phyloP scores from a whole-genome alignment of 2,888 invertebrate genomes.

The Thysanoteuthis rhombus region DNA sequence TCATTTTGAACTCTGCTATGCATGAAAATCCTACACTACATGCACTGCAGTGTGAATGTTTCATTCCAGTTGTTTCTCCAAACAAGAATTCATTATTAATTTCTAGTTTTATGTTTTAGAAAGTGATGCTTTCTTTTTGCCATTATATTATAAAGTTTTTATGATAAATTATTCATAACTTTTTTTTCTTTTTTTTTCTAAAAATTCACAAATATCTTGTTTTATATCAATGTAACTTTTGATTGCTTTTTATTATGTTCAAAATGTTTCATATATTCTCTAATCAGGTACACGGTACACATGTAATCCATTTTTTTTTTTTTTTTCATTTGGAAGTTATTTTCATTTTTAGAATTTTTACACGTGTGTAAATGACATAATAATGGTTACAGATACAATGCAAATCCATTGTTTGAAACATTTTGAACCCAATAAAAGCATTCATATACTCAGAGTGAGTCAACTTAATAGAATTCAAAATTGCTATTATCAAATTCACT shows the following conservation, averaged over 20 bases:
- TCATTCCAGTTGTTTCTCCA: background rate
- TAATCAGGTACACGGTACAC: background rate
- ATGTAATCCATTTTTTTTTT: background rate
- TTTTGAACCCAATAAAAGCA: background rate
- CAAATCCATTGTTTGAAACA: background rate
- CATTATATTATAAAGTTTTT: background rate
- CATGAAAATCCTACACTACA: background rate
- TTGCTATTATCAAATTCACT: background rate
- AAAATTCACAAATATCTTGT: background rate
- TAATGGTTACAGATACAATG: too few relatives aligned
- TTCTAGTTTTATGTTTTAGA: background rate
- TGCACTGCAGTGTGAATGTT: constrained; percentile 25
- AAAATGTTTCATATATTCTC: background rate
- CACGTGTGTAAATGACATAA: too few relatives aligned
- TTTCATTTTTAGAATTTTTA: too few relatives aligned
- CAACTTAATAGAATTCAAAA: background rate
- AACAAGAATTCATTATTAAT: background rate
- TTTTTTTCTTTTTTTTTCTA: background rate
- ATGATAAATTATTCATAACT: background rate
- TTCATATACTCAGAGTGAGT: background rate
- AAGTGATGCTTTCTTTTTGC: background rate
- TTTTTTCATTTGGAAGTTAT: background rate
- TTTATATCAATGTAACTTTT: background rate
- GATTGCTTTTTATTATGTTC: background rate
- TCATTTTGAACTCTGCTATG: background rate